Evolutionary conservation across 2,797 vertebrate species (phyloP).

Genomic region (Tamandua tetradactyla): DNA sequence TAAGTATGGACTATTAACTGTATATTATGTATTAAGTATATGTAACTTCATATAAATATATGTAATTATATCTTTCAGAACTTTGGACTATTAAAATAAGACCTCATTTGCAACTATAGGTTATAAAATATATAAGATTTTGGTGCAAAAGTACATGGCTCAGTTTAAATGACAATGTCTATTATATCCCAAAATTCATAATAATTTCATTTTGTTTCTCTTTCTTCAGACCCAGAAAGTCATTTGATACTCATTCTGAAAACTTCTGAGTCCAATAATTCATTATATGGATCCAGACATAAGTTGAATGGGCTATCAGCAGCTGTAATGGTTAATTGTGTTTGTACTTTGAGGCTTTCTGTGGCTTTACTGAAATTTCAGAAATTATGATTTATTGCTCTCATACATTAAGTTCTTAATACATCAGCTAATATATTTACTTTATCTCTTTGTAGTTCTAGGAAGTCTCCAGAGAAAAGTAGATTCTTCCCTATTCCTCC

Average conservation of each 20-base stretch:
- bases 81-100: constrained; percentile 35
- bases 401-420: not conserved
- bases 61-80: not conserved
- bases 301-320: constrained; percentile 44
- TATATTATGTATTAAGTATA: too few relatives aligned
- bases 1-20: constrained; percentile 15
- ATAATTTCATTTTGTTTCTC: constrained; percentile 57
- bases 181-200: constrained; percentile 19
- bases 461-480: not conserved
- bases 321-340: constrained; percentile 1
- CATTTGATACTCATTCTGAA: constrained; percentile 44
- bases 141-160: not conserved
- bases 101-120: not conserved
- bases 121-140: constrained; percentile 38
- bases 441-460: not conserved
- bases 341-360: constrained; percentile 22
- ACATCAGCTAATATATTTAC: constrained; percentile 26
- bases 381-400: constrained; percentile 36
- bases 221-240: constrained; percentile 30
- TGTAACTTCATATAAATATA: too few relatives aligned
- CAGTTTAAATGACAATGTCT: not conserved
- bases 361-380: constrained; percentile 28
- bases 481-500: not conserved
- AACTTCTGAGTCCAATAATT: constrained; percentile 48
- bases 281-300: constrained; percentile 46